A percentile compares a stretch with the other conserved stretches of the same genome.
phyloP scores from a whole-genome alignment of 2,888 invertebrate species.

The Phaedon cochleariae region DNA sequence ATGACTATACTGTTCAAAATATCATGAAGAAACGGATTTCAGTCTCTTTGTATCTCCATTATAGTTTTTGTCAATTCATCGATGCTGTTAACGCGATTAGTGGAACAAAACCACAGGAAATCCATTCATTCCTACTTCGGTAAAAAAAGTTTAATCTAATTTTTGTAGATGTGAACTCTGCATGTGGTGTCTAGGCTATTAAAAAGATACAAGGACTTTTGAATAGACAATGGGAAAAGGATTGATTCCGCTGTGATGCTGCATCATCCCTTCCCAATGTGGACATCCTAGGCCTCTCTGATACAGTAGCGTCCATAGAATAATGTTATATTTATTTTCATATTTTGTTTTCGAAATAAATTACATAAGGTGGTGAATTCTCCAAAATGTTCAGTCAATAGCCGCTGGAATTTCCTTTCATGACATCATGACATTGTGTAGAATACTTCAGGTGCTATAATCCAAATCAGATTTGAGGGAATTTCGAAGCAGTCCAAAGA shows the following conservation, averaged over 20 bases:
- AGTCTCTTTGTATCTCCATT: not conserved
- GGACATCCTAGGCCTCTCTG: not conserved
- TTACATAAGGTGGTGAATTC: no score
- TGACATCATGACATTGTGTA: no score
- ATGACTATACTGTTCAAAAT: no score
- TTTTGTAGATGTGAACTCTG: slow-evolving; percentile 18
- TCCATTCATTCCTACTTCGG: slow-evolving; percentile 3
- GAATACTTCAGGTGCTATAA: no score
- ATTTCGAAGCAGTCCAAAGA: no score
- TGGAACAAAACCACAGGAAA: slow-evolving; percentile 11
- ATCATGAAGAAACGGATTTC: no score
- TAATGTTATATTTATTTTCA: not conserved
- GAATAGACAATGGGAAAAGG: slow-evolving; percentile 15
- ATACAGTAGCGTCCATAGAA: not conserved
- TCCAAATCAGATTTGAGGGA: no score
- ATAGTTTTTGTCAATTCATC: slow-evolving; percentile 12
- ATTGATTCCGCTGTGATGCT: slow-evolving; percentile 8
- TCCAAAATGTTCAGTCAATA: no score
- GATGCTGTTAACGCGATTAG: slow-evolving; percentile 13
- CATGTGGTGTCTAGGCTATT: slow-evolving; percentile 21
- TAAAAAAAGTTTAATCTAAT: slow-evolving; percentile 12
- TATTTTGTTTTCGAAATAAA: no score
- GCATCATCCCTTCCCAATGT: slow-evolving; percentile 10
- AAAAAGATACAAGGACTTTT: slow-evolving; percentile 19
- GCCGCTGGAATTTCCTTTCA: no score